A percentile compares a stretch with the other conserved stretches of the same genome.
Evolutionary conservation across 2,888 invertebrate species (phyloP).

Genomic region (Metacarcinus magister): DNA sequence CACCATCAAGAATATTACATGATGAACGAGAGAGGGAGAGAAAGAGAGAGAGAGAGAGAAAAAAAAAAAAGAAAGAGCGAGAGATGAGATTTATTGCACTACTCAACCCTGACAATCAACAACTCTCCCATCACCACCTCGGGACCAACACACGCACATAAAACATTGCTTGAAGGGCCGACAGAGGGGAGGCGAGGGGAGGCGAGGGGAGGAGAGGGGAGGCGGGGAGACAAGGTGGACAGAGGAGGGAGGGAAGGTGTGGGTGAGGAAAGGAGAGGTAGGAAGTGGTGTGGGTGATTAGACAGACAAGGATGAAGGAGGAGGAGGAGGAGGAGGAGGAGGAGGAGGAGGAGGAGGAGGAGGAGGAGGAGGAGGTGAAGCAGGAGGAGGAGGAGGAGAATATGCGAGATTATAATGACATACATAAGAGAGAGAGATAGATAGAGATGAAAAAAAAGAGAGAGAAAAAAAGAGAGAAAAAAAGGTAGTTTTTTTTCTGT

Average conservation of each 20-base stretch:
- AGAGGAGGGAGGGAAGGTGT: not conserved
- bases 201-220: not conserved
- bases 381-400: not conserved
- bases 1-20: not conserved
- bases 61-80: not conserved
- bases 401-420: not conserved
- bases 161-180: conserved; percentile 7
- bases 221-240: not conserved
- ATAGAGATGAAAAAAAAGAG: not conserved
- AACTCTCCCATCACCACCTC: not conserved
- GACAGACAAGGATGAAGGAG: not conserved
- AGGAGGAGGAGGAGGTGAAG: too few relatives aligned
- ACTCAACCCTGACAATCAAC: conserved; percentile 18
- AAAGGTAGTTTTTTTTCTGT: not conserved
- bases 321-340: not conserved
- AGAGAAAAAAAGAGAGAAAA: not conserved
- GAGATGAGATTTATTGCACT: not conserved
- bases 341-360: too few relatives aligned
- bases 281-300: not conserved
- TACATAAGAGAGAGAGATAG: not conserved
- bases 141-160: conserved; percentile 28
- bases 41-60: conserved; percentile 35
- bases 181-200: not conserved
- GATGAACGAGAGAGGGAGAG: conserved; percentile 6
- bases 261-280: not conserved